phyloP scores from a whole-genome alignment of 1,140 invertebrate species.

The Thalassaphorura encarpata region DNA sequence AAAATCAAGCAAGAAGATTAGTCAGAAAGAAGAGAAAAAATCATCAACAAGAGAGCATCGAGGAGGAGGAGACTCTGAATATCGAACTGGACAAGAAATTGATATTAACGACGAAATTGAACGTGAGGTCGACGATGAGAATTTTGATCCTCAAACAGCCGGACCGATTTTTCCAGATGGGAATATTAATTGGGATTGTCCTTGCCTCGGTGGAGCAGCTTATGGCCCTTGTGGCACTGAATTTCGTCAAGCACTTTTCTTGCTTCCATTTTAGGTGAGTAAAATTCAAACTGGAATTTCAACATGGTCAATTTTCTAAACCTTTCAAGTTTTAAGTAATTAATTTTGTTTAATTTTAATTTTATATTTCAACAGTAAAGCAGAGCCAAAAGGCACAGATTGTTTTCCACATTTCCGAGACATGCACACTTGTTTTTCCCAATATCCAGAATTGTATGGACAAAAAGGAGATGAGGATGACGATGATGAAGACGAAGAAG shows the following conservation, averaged over 20 bases:
- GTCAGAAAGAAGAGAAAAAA: background rate
- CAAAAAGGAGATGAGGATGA: slow-evolving; percentile 24
- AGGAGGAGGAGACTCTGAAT: background rate
- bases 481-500: slow-evolving; percentile 17
- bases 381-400: slow-evolving; percentile 73
- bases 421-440: slow-evolving; percentile 87
- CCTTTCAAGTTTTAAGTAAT: background rate
- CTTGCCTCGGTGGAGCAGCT: slow-evolving; percentile 90
- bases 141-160: slow-evolving; percentile 57
- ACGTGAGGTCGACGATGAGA: background rate
- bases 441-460: slow-evolving; percentile 78
- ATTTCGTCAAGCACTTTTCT: slow-evolving; percentile 84
- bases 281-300: slow-evolving; percentile 24
- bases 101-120: slow-evolving; percentile 5
- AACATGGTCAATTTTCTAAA: background rate
- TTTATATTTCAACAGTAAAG: slow-evolving; percentile 34
- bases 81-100: background rate
- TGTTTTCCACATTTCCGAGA: slow-evolving; percentile 79
- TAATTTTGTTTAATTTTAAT: background rate
- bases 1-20: background rate
- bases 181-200: slow-evolving; percentile 93
- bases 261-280: slow-evolving; percentile 80
- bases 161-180: slow-evolving; percentile 78
- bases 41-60: background rate
- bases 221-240: slow-evolving; percentile 87